Percentiles rank a stretch among this genome's conserved stretches.
Conservation (phyloP, 2,888 invertebrate genomes). For the Aporophyla lueneburgensis region DNA sequence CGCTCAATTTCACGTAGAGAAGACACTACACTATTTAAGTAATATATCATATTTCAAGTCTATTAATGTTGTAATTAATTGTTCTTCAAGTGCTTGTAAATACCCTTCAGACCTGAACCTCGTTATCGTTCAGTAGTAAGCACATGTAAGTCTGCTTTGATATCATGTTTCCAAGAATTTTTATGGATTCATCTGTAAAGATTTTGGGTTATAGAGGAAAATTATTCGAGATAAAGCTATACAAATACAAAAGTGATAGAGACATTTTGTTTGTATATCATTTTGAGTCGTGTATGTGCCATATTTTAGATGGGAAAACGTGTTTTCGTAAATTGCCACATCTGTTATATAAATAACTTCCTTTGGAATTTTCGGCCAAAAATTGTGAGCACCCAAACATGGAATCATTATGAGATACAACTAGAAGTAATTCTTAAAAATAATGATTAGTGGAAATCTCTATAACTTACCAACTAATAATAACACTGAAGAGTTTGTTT, state of each 20-base stretch:
- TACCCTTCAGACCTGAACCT: background rate
- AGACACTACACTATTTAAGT: background rate
- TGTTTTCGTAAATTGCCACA: slow-evolving; percentile 44
- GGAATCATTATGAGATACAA: background rate
- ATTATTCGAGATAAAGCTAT: background rate
- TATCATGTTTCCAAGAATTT: background rate
- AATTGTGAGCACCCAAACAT: slow-evolving; percentile 11
- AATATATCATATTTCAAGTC: background rate
- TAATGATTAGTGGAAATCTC: background rate
- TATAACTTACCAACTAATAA: background rate
- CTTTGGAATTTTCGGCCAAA: slow-evolving; percentile 25
- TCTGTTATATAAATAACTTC: slow-evolving; percentile 47
- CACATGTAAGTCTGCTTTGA: background rate
- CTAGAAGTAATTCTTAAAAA: background rate
- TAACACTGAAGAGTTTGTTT: too few relatives aligned
- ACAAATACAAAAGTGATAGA: slow-evolving; percentile 1
- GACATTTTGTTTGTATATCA: slow-evolving; percentile 9
- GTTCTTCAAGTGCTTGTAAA: background rate
- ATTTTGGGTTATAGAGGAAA: background rate
- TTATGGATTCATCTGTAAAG: background rate
- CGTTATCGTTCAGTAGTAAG: background rate
- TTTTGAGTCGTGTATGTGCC: slow-evolving; percentile 8
- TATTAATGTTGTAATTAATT: background rate
- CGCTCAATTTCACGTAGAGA: background rate
- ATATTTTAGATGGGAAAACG: slow-evolving; percentile 13